A percentile compares a stretch with the other conserved stretches of the same genome.
Conservation (phyloP, 2,113 vertebrate species). For the Charina bottae region DNA sequence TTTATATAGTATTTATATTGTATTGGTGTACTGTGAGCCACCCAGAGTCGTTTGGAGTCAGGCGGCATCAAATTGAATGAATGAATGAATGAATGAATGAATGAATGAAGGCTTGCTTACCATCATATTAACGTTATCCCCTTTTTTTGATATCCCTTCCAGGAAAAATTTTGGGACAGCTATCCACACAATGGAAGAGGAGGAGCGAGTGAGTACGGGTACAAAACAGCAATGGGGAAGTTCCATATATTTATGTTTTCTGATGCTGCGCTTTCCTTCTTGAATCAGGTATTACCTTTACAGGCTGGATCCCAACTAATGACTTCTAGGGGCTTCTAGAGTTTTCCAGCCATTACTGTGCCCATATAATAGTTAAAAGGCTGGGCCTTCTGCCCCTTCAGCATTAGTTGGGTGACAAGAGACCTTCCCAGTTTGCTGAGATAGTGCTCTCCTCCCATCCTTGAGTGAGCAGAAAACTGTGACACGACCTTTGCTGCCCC, state of each 20-base stretch:
- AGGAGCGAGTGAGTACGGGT: constrained; percentile 59
- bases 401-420: not conserved
- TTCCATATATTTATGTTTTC: not conserved
- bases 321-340: not conserved
- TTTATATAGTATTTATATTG: no score
- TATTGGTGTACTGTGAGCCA: no score
- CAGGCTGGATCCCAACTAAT: not conserved
- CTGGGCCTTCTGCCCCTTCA: not conserved
- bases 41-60: not conserved
- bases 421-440: not conserved
- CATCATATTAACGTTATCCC: not conserved
- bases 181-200: constrained; percentile 71
- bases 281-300: not conserved
- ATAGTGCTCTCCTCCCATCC: not conserved
- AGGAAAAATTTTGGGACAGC: constrained; percentile 65
- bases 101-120: not conserved
- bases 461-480: no score
- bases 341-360: not conserved
- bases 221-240: not conserved
- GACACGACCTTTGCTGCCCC: not conserved
- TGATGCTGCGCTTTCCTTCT: not conserved
- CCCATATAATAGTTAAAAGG: not conserved
- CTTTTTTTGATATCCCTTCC: not conserved
- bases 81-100: not conserved
- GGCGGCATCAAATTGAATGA: not conserved